Evolutionary conservation across 2,113 vertebrate genomes (phyloP).

Genomic region (Neomonachus schauinslandi): DNA sequence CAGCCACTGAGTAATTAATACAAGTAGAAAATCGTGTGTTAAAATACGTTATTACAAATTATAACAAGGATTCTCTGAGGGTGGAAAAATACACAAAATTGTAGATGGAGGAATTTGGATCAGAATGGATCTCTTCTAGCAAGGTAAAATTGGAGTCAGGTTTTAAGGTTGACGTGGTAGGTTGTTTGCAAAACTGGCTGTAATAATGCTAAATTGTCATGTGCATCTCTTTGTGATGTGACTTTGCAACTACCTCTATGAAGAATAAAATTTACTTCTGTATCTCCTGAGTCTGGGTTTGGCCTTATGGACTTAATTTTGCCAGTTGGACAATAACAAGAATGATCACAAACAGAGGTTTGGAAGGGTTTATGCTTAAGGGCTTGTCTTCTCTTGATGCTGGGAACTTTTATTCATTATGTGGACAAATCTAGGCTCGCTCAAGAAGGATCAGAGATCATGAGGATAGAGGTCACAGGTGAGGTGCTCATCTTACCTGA

Average conservation of each 20-base stretch:
- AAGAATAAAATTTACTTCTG: neutral
- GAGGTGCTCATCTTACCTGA: neutral
- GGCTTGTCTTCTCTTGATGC: neutral
- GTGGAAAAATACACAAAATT: neutral
- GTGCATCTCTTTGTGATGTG: neutral
- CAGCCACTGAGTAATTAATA: neutral
- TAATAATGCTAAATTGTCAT: neutral
- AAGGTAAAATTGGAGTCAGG: neutral
- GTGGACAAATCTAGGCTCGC: neutral
- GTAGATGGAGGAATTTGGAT: neutral
- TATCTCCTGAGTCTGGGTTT: neutral
- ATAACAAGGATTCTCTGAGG: neutral
- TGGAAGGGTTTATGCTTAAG: neutral
- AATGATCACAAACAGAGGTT: neutral
- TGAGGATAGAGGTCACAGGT: neutral
- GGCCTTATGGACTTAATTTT: neutral
- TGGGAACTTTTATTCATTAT: neutral
- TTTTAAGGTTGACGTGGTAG: neutral
- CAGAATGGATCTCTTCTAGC: neutral
- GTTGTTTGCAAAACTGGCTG: neutral
- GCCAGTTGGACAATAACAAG: neutral
- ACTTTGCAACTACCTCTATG: neutral
- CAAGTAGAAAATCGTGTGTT: neutral
- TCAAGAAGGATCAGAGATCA: neutral
- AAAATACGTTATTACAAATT: neutral